Conservation (phyloP, 1,140 invertebrate species). For the Arion vulgaris region DNA sequence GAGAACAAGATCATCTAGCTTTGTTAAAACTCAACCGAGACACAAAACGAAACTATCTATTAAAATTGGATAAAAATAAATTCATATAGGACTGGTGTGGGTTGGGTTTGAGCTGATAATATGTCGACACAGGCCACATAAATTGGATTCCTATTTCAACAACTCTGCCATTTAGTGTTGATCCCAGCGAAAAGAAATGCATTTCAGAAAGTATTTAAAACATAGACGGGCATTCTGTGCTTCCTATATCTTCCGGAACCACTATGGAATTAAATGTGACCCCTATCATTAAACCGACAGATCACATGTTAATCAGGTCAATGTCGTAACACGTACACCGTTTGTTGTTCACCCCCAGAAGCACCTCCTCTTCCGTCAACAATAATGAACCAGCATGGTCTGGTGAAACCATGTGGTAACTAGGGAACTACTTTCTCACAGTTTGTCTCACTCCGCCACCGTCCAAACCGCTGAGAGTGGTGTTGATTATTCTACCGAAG, state of each 20-base stretch:
- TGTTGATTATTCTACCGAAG: background rate
- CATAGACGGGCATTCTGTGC: background rate
- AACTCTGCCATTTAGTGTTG: no score
- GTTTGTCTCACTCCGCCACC: conserved; percentile 24
- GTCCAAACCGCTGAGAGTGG: background rate
- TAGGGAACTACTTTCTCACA: conserved; percentile 25
- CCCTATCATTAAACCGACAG: background rate
- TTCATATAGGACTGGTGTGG: no score
- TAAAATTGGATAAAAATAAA: no score
- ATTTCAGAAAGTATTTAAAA: background rate
- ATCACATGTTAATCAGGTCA: conserved; percentile 20
- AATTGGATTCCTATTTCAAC: no score
- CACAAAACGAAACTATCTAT: no score
- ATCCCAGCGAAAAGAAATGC: background rate
- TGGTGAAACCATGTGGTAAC: conserved; percentile 1
- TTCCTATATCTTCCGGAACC: background rate
- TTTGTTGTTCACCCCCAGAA: background rate
- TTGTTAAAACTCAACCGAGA: no score
- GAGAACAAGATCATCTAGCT: no score
- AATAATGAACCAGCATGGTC: conserved; percentile 25
- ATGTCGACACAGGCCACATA: no score
- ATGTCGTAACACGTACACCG: background rate
- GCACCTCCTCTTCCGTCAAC: background rate
- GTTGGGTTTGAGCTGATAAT: no score
- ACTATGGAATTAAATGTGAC: background rate